These are phyloP conservation scores for Emydocephalus ijimae DNA, from an alignment of 2,113 vertebrate species.

Conservation along the genomic window DNA sequence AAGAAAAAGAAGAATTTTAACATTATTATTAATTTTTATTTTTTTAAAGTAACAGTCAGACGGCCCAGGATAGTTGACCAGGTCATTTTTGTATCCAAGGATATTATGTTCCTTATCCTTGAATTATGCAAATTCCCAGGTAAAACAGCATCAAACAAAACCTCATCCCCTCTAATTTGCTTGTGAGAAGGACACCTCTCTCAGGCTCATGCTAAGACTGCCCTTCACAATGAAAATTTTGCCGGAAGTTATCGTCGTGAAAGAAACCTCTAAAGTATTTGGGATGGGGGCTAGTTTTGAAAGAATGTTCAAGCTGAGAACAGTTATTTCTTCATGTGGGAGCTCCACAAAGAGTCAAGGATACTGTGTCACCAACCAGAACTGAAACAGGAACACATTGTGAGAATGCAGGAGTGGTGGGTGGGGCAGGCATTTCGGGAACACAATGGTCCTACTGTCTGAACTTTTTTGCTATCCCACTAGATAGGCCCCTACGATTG, in stretches of 20 bases:
- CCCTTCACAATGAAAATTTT: neutral
- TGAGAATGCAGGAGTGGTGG: constrained; percentile 27
- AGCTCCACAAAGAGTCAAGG: constrained; percentile 48
- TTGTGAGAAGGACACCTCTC: neutral
- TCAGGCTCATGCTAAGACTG: too few species aligned
- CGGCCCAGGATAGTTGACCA: neutral
- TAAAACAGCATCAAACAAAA: neutral
- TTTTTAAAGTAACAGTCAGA: neutral
- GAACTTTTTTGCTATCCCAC: constrained; percentile 39
- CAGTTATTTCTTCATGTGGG: constrained; percentile 51
- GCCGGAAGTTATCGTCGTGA: neutral
- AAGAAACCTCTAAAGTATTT: neutral
- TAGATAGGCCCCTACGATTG: constrained; percentile 48
- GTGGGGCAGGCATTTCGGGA: constrained; percentile 48
- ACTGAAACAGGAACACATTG: constrained; percentile 37
- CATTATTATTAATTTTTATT: neutral
- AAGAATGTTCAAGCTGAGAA: constrained; percentile 39
- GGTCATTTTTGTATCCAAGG: neutral
- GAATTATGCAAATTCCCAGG: neutral
- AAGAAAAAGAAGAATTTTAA: neutral
- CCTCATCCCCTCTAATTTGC: neutral
- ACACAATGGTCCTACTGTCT: constrained; percentile 55
- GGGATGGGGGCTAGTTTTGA: neutral
- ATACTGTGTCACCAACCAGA: constrained; percentile 41
- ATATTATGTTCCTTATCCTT: neutral